Evolutionary conservation across 1,140 invertebrate species (phyloP).

Genomic region (Mylabris phalerata): DNA sequence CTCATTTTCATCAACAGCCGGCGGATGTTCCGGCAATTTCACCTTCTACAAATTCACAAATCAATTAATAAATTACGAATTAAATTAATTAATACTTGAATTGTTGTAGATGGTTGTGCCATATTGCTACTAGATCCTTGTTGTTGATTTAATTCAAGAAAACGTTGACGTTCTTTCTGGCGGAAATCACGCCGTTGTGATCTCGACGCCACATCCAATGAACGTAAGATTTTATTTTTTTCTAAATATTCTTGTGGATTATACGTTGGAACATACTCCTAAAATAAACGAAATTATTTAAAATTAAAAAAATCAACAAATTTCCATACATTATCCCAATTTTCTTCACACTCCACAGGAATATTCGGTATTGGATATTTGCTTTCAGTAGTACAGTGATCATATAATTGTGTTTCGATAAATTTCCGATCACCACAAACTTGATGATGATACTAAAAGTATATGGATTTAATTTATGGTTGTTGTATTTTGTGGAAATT

Average conservation of each 20-base stretch:
- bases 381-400: neutral
- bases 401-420: constrained; percentile 4
- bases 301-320: neutral
- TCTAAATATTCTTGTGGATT: constrained; percentile 9
- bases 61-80: no score
- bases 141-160: neutral
- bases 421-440: constrained; percentile 5
- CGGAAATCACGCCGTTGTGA: constrained; percentile 10
- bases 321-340: constrained; percentile 7
- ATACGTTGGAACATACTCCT: constrained; percentile 5
- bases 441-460: constrained; percentile 16
- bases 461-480: neutral
- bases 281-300: neutral
- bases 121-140: no score
- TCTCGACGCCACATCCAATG: constrained; percentile 3
- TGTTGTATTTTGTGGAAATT: no score
- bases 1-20: no score
- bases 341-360: neutral
- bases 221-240: constrained; percentile 4
- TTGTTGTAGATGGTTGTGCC: no score
- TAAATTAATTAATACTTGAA: no score
- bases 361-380: constrained; percentile 2
- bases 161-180: constrained; percentile 7
- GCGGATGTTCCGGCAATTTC: no score
- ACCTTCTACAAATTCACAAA: no score